Base-by-base conservation (phyloP, 2,797 vertebrate species). In the Valencia hispanica region DNA sequence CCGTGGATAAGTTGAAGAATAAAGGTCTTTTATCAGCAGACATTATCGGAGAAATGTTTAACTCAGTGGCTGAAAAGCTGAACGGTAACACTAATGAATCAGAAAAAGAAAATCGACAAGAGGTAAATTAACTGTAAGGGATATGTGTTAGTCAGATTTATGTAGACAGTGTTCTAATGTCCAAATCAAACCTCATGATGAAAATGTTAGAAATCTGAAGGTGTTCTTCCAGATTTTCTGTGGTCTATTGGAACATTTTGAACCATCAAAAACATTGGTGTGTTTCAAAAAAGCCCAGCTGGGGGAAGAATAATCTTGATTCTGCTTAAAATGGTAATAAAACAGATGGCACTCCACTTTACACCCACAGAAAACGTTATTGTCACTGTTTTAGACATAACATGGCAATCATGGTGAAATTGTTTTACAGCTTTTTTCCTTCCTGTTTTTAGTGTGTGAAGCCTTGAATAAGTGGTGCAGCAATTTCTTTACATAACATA, bases 11-110 rank as follows among this genome's bases (percentile, higher is more conserved):
- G 20, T 77, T 96, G 22, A 88, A 94, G 30, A 85, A 89, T 55
- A 57, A 92, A 74, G 17, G 84, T 71, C 55, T 87, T 6, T 72
- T 93, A n/a, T 92, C 90, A 45, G 93, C 87, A 43, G 87, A 91
- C 81, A 86, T 34, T 1, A 63, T 97, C 11, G 93, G 95, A 77
- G 96, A 96, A 74, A 78, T 98, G 65, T 93, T 94, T 68, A 92
- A 84, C 48, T 95, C 96, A 3, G 93, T 98, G 68, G 91, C 95
- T 18, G 92, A 94, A 1, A 55, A 84, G 50, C 90, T 98, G 5
- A 97, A 96, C 36, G 51, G 34, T 61, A 86, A 89, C 43, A 72
- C 5, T 3, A 81, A 86, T 59, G 53, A 45, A 45, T 84, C 75
- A 0, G 18, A 43, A 6, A 83, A 82, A 59, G 47, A 2, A 34